Percentiles rank a stretch among this genome's conserved stretches.
Evolutionary conservation across 2,797 vertebrate species (phyloP).

Genomic region (Sebastes steindachneri): DNA sequence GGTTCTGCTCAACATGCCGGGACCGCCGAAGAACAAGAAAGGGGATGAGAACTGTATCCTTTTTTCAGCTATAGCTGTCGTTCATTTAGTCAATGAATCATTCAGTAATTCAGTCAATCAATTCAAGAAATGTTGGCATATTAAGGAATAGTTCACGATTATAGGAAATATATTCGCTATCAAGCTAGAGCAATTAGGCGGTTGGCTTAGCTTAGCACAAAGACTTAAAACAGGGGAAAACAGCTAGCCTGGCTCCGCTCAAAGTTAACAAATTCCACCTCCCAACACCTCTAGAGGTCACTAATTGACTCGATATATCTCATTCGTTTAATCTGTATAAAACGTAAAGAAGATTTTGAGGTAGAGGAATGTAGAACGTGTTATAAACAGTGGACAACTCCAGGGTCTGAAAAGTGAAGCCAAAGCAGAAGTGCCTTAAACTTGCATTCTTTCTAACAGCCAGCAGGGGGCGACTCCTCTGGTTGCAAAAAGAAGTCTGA

Average conservation of each 20-base stretch:
- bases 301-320: neutral
- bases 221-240: neutral
- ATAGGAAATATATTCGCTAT: neutral
- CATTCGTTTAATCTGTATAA: no score
- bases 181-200: neutral
- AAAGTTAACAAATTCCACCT: neutral
- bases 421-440: no score
- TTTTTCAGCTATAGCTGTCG: neutral
- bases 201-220: neutral
- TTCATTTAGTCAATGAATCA: neutral
- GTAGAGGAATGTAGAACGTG: no score
- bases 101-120: neutral
- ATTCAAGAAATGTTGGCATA: neutral
- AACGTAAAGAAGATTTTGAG: no score
- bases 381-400: no score
- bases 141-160: neutral
- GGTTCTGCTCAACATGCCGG: constrained; percentile 97
- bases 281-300: neutral
- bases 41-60: constrained; percentile 99
- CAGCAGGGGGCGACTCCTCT: no score
- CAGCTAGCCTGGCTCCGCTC: neutral
- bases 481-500: no score
- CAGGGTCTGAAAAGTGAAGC: no score
- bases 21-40: constrained; percentile 91
- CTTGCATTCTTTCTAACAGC: no score